Conservation (phyloP, 2,888 invertebrate species). For the Cistogaster globosa region DNA sequence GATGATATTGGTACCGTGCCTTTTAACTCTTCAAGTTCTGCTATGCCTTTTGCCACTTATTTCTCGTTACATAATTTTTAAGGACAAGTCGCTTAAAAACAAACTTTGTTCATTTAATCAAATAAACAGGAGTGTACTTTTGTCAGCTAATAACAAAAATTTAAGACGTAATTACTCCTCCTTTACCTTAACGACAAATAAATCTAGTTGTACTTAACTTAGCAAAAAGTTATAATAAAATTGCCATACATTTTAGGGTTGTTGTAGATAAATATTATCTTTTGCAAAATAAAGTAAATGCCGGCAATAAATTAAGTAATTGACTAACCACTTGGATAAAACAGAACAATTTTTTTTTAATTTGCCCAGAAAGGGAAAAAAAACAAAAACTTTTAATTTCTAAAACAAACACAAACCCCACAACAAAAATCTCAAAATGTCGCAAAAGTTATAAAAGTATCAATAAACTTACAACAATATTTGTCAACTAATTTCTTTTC, state of each 20-base stretch:
- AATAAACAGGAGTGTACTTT: neutral
- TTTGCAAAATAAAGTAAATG: neutral
- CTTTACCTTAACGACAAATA: constrained; percentile 12
- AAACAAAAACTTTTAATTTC: constrained; percentile 51
- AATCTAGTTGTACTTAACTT: constrained; percentile 32
- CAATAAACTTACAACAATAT: constrained; percentile 11
- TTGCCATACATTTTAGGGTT: constrained; percentile 16
- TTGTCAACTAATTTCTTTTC: constrained; percentile 33
- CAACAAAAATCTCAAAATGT: constrained; percentile 19
- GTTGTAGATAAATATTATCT: neutral
- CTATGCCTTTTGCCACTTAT: too few species aligned
- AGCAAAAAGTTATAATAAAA: constrained; percentile 38
- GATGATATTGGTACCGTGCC: too few species aligned
- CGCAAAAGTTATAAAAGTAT: constrained; percentile 14
- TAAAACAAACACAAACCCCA: constrained; percentile 40
- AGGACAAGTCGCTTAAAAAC: too few species aligned
- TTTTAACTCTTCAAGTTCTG: too few species aligned
- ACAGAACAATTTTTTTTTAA: neutral
- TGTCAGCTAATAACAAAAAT: neutral
- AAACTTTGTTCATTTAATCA: too few species aligned
- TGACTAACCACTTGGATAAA: constrained; percentile 14
- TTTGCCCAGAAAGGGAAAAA: neutral
- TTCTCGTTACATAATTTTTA: too few species aligned
- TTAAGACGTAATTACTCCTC: constrained; percentile 15
- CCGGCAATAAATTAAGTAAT: constrained; percentile 21